These are phyloP conservation scores for Cyprinodon diabolis DNA, from an alignment of 2,797 vertebrate genomes.

Conservation along the genomic window DNA sequence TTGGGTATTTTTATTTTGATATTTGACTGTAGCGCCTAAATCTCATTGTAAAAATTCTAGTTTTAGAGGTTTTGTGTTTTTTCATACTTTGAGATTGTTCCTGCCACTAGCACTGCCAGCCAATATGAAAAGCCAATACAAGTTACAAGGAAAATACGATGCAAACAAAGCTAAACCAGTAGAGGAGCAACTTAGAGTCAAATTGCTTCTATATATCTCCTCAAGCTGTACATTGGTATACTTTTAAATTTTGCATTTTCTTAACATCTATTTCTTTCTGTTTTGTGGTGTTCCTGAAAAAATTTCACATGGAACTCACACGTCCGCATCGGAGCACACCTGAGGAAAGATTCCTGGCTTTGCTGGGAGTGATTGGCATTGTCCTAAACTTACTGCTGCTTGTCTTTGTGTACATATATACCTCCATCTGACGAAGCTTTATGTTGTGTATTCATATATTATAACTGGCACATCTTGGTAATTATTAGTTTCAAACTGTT, in stretches of 20 bases:
- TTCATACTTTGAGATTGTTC: slow-evolving; percentile 7
- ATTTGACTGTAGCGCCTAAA: slow-evolving; percentile 1
- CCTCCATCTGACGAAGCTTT: slow-evolving; percentile 52
- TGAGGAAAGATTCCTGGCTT: slow-evolving; percentile 77
- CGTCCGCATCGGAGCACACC: slow-evolving; percentile 69
- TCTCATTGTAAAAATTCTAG: background rate
- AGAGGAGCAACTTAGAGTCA: background rate
- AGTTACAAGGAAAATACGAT: background rate
- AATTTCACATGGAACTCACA: slow-evolving; percentile 65
- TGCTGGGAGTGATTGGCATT: slow-evolving; percentile 73
- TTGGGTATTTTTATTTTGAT: background rate
- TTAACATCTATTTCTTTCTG: background rate
- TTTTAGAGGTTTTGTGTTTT: background rate
- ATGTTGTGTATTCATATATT: background rate
- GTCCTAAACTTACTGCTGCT: slow-evolving; percentile 74
- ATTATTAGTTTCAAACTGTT: background rate
- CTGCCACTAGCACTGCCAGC: slow-evolving; percentile 44
- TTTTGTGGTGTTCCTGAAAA: slow-evolving; percentile 10
- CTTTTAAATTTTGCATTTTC: background rate
- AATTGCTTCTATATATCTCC: slow-evolving; percentile 2
- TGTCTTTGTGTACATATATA: slow-evolving; percentile 74
- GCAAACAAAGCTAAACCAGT: background rate
- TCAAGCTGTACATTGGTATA: slow-evolving; percentile 10
- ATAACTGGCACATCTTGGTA: background rate
- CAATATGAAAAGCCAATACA: background rate